Percentiles rank a stretch among this genome's conserved stretches.
These are phyloP conservation scores for Nasua narica DNA, from an alignment of 2,797 vertebrate species.

Conservation along the genomic window DNA sequence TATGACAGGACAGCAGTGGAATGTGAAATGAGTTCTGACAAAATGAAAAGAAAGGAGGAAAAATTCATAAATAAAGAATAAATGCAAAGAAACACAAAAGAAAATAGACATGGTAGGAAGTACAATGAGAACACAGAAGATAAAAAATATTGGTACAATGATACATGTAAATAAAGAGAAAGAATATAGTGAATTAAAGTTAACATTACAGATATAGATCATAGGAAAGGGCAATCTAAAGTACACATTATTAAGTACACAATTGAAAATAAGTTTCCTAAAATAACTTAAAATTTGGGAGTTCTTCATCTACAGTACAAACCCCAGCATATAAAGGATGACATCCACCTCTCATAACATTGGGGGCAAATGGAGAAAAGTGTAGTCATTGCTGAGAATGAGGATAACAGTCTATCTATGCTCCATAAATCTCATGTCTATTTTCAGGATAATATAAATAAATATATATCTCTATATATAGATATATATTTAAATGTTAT, in stretches of 20 bases:
- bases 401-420: neutral
- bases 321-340: neutral
- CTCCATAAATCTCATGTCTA: neutral
- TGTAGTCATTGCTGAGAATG: neutral
- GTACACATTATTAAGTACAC: neutral
- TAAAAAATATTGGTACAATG: neutral
- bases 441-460: neutral
- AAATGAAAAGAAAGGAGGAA: neutral
- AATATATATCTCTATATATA: no score
- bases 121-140: neutral
- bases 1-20: neutral
- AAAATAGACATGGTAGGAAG: neutral
- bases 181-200: neutral
- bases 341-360: neutral
- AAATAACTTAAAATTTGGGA: neutral
- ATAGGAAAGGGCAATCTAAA: neutral
- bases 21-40: neutral
- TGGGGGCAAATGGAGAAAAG: neutral
- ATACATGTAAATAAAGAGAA: neutral
- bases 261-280: neutral
- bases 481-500: neutral
- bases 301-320: neutral
- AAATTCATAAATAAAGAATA: neutral
- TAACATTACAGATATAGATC: neutral
- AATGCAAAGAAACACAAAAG: neutral